Base-by-base conservation (phyloP, 2,797 vertebrate genomes). In the Gymnothorax reevesii region DNA sequence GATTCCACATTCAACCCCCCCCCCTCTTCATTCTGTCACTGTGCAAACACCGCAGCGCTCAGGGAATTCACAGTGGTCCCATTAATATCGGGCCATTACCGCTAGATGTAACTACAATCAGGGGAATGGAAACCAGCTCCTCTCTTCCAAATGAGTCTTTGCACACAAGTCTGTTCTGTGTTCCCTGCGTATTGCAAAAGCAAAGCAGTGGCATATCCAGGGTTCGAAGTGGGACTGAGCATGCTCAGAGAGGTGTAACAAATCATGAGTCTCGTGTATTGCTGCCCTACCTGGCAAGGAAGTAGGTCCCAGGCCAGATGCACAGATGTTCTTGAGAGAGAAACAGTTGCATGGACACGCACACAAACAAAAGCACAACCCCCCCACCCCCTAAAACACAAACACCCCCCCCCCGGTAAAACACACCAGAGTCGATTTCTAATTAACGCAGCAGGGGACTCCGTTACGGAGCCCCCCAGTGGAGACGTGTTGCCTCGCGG, bases 401-500 rank as follows among this genome's bases (percentile, higher is more conserved):
- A 88, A 84, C 69, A 54, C 20, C 52, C 64, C 62, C 62, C 75
- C 88, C 85, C 49, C 69, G 42, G 42, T 59, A 79, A 88, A 85
- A 42, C 27, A 77, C 89, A 83, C 57, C 59, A 87, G 92, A 42
- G 91, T 95, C 94, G 86, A 95, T 94, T 95, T 95, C 91, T 94
- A 93, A 95, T 95, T 95, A 95, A 94, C 93, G 91, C 88, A 89
- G 86, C 90, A 90, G 90, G 59, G 90, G 84, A 42, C 77, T 7
- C 62, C 80, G 75, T 57, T 84, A 83, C 49, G 85, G 87, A 84
- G 83, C 73, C 69, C 69, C 83, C 82, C 82, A 73, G 8, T 52
- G 52, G 86, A 52, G 27, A 57, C 71, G 52, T n/a, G 84, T 57
- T 77, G 73, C 83, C 86, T 83, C 59, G 57, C 77, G 83, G 75